Evolutionary conservation across 2,888 invertebrate genomes (phyloP).

Genomic region (Amphipyra tragopoginis): DNA sequence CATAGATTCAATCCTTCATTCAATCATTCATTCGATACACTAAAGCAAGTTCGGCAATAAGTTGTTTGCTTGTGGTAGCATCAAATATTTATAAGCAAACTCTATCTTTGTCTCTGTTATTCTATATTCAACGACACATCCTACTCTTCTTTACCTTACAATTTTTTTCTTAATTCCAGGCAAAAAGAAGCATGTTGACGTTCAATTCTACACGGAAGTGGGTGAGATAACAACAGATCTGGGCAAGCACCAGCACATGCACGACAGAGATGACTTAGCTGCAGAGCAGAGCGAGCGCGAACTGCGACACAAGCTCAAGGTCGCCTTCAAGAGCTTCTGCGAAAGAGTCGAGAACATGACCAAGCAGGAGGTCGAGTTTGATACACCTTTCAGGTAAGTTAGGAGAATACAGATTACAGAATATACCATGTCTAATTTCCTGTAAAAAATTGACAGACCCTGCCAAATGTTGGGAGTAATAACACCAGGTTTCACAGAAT

Average conservation of each 20-base stretch:
- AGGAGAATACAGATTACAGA: neutral
- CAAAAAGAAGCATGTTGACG: conserved; percentile 99
- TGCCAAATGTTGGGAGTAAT: too few relatives aligned
- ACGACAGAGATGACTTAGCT: conserved; percentile 99
- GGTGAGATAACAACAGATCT: conserved; percentile 99
- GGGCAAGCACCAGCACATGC: conserved; percentile 99
- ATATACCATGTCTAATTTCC: too few relatives aligned
- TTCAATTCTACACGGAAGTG: conserved; percentile 99
- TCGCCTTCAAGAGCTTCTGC: conserved; percentile 99
- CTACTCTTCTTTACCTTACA: too few relatives aligned
- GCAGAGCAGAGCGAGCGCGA: conserved; percentile 99
- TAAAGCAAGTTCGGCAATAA: too few relatives aligned
- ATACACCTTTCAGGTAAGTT: conserved; percentile 96
- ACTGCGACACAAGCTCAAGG: conserved; percentile 98
- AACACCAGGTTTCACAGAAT: too few relatives aligned
- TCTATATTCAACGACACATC: too few relatives aligned
- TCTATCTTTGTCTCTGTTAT: too few relatives aligned
- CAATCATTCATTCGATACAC: too few relatives aligned
- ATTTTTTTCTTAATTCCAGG: conserved; percentile 65
- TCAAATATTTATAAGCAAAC: too few relatives aligned
- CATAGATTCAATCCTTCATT: too few relatives aligned
- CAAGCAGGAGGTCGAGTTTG: conserved; percentile 99
- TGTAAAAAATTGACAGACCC: too few relatives aligned
- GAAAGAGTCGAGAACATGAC: conserved; percentile 99
- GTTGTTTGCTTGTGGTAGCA: too few relatives aligned